Conservation (phyloP, 2,888 invertebrate genomes). For the Mesorhabditis spiculigera region DNA sequence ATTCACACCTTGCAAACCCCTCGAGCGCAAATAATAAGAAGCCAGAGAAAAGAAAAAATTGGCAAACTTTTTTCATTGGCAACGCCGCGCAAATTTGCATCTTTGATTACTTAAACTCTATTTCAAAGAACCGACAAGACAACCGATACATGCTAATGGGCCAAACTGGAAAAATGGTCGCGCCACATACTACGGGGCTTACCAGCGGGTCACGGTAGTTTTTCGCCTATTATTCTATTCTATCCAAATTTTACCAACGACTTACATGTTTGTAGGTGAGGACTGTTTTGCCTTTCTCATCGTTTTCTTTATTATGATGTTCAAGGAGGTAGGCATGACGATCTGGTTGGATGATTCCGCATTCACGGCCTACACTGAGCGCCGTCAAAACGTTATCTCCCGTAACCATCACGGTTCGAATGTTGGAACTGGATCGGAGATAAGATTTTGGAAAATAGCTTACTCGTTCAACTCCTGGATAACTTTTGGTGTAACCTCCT, state of each 20-base stretch:
- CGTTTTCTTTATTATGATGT: constrained; percentile 24
- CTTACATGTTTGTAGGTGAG: constrained; percentile 29
- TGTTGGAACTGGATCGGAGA: constrained; percentile 71
- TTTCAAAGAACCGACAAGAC: too few species aligned
- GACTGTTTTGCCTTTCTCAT: constrained; percentile 28
- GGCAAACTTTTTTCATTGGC: too few species aligned
- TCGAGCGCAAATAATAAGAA: not conserved
- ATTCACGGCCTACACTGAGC: constrained; percentile 82
- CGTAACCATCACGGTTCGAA: constrained; percentile 80
- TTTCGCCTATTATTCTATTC: not conserved
- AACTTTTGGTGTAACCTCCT: constrained; percentile 61
- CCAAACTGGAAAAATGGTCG: not conserved
- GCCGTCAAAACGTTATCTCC: constrained; percentile 89
- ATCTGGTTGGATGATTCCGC: constrained; percentile 63
- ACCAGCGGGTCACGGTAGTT: not conserved
- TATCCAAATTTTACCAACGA: not conserved
- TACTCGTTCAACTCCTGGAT: constrained; percentile 56
- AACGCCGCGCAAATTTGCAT: too few species aligned
- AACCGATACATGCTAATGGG: not conserved
- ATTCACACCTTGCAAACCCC: too few species aligned
- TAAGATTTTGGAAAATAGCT: constrained; percentile 10
- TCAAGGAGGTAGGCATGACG: constrained; percentile 43
- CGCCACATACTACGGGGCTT: not conserved
- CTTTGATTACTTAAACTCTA: too few species aligned
- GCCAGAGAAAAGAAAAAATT: not conserved